phyloP scores from a whole-genome alignment of 2,113 vertebrate genomes.

The Zapus hudsonius region DNA sequence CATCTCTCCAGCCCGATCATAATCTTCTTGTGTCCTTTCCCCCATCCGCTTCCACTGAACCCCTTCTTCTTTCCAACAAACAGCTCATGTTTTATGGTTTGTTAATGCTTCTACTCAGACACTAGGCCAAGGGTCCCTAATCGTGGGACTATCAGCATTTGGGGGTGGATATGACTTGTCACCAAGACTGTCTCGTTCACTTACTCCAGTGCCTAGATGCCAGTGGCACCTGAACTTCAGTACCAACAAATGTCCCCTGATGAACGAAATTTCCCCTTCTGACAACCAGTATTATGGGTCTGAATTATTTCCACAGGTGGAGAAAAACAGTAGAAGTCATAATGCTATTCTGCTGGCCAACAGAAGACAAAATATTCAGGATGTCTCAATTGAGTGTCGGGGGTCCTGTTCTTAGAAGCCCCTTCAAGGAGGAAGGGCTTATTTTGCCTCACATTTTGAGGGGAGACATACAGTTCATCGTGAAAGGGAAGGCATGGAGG shows the following conservation, averaged over 20 bases:
- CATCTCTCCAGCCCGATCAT: too few species aligned
- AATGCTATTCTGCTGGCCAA: accelerated
- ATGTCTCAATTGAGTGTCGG: background rate
- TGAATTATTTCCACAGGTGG: background rate
- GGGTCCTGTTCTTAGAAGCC: background rate
- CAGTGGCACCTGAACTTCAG: background rate
- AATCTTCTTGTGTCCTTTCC: too few species aligned
- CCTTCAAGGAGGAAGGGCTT: background rate
- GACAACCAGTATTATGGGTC: background rate
- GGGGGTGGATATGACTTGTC: too few species aligned
- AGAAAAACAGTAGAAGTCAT: background rate
- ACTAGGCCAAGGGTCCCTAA: background rate
- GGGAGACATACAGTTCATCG: background rate
- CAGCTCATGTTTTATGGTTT: background rate
- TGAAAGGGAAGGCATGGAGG: background rate
- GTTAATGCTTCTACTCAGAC: background rate
- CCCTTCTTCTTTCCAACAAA: background rate
- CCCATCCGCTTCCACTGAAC: too few species aligned
- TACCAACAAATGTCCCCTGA: background rate
- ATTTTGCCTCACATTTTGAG: background rate
- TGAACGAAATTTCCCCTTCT: background rate
- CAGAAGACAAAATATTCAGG: background rate
- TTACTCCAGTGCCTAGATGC: background rate
- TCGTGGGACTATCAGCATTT: accelerated
- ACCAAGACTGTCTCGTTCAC: accelerated